Evolutionary conservation across 2,113 vertebrate genomes (phyloP).

Genomic region (Protobothrops flavoviridis): DNA sequence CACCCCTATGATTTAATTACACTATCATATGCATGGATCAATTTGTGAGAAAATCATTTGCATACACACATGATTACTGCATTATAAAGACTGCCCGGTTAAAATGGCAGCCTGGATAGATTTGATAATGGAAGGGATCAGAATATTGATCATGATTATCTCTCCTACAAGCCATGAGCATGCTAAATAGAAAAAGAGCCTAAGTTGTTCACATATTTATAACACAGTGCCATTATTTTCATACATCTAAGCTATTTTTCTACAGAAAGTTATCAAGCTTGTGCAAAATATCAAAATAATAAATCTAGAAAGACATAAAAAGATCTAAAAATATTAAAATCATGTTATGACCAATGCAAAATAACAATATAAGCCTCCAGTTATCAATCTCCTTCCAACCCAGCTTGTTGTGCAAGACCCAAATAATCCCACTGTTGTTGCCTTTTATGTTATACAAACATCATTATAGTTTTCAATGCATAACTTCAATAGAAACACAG

Average conservation of each 20-base stretch:
- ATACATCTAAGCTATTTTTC: not conserved
- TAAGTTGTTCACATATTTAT: not conserved
- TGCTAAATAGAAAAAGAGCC: not conserved
- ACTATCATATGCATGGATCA: not conserved
- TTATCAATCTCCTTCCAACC: not conserved
- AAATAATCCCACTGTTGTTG: not conserved
- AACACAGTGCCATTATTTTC: not conserved
- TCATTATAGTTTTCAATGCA: not conserved
- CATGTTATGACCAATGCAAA: not conserved
- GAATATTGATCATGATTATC: not conserved
- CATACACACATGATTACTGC: not conserved
- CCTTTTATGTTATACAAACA: not conserved
- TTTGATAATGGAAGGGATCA: not conserved
- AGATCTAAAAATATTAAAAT: not conserved
- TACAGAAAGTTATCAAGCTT: not conserved
- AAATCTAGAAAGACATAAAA: not conserved
- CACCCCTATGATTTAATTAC: not conserved
- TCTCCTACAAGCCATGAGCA: not conserved
- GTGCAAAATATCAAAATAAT: not conserved
- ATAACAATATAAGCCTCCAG: not conserved
- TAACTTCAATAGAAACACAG: not conserved
- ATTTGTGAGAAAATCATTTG: not conserved
- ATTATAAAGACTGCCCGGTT: not conserved
- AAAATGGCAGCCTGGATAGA: not conserved
- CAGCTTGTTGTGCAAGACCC: not conserved